These are phyloP conservation scores for Isaurus tuberculatus DNA, from an alignment of 92 coral and sea anemone species.

Conservation along the genomic window DNA sequence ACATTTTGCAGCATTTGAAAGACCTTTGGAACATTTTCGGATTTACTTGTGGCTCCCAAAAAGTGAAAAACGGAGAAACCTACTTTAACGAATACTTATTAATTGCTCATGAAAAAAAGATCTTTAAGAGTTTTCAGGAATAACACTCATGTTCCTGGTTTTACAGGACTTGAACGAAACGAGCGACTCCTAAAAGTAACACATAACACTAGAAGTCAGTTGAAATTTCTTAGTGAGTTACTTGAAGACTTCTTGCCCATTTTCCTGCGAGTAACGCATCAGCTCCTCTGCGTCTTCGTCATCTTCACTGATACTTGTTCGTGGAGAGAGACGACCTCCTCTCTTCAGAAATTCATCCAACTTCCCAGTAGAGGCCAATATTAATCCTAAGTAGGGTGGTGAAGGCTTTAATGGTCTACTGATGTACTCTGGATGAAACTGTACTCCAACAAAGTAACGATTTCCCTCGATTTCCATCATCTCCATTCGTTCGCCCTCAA, in stretches of 20 bases:
- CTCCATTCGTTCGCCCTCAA: constrained; percentile 99
- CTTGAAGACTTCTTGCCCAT: constrained; percentile 1
- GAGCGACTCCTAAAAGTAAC: too few relatives aligned
- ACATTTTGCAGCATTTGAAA: too few relatives aligned
- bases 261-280: constrained; percentile 13
- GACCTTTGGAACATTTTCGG: too few relatives aligned
- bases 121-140: too few relatives aligned
- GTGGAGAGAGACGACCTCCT: constrained; percentile 94
- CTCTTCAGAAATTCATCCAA: constrained; percentile 74
- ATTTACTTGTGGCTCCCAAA: too few relatives aligned
- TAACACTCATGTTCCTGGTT: too few relatives aligned
- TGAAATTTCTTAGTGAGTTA: not conserved
- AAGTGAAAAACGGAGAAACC: too few relatives aligned
- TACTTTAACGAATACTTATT: too few relatives aligned
- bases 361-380: constrained; percentile 89
- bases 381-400: constrained; percentile 93
- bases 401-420: constrained; percentile 96
- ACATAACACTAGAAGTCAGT: too few relatives aligned
- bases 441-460: constrained; percentile 95
- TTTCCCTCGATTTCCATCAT: constrained; percentile 96
- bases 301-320: constrained; percentile 92
- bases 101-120: too few relatives aligned
- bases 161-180: too few relatives aligned
- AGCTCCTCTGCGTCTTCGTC: constrained; percentile 68
- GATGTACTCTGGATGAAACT: constrained; percentile 96